Base-by-base conservation (phyloP, 2,113 vertebrate species). In the Montifringilla adamsi region DNA sequence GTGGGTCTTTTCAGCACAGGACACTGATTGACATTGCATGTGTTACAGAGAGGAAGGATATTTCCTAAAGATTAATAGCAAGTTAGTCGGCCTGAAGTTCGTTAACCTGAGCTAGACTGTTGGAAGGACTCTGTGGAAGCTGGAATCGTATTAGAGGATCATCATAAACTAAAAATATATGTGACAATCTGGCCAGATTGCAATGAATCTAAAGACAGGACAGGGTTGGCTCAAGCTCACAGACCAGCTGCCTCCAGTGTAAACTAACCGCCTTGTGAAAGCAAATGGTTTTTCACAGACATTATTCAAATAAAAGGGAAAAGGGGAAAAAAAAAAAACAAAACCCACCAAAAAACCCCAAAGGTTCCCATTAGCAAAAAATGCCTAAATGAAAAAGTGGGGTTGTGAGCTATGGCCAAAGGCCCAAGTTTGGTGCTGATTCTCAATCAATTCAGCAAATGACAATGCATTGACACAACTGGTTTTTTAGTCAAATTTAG, bases 41-140 rank as follows among this genome's bases (percentile, higher is more conserved):
- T 82, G 81, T 70, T 62, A 47, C 41, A 87, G n/a, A 95, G 70
- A 92, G 86, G 84, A 96, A 91, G 95, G 80, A 67, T 96, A 97
- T 96, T 97, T 97, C 90, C 75, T 96, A 70, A 94, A 93, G 88
- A 96, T 97, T 97, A 96, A 97, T 98, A 86, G 46, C 90, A 62
- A 94, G 91, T 97, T 95, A 94, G 44, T 93, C 97, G 93, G 91
- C 95, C 94, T 87, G 94, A 97, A 96, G 96, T 95, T 94, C 97
- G 92, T 97, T 97, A 97, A 98, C 96, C 94, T 96, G 81, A 96
- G 47, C 82, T 89, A 94, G 95, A 83, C 82, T 93, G 74, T 92
- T 97, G 93, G 94, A 97, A 96, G 80, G 72, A 86, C 60, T 92
- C 50, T 95, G 59, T 91, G 85, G 93, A 96, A 93, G 85, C 94